These are phyloP conservation scores for Motacilla tschutschensis DNA, from an alignment of 2,113 vertebrate species.

Conservation along the genomic window DNA sequence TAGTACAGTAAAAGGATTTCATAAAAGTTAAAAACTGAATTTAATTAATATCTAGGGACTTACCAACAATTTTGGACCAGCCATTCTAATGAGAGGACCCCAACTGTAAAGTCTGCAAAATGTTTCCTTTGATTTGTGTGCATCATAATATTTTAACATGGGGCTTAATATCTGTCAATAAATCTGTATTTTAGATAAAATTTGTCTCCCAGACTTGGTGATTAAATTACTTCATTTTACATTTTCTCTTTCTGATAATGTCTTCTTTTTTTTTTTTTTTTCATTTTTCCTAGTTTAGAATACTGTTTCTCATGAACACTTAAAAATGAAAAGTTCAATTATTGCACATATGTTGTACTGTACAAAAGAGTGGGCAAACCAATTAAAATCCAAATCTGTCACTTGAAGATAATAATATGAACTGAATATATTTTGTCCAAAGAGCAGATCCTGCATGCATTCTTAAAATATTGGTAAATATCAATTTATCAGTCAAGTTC, in stretches of 20 bases:
- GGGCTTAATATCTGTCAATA: background rate
- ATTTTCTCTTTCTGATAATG: background rate
- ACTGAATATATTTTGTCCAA: background rate
- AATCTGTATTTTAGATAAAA: background rate
- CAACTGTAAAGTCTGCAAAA: background rate
- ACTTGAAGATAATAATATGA: background rate
- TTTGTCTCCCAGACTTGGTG: background rate
- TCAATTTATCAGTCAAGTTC: background rate
- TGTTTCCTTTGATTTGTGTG: background rate
- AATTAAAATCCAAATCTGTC: background rate
- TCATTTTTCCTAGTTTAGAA: background rate
- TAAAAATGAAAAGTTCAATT: background rate
- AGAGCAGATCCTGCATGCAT: background rate
- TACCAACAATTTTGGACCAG: background rate
- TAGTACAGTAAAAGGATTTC: background rate
- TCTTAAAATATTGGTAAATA: background rate
- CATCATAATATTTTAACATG: background rate
- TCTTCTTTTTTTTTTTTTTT: background rate
- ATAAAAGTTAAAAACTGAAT: background rate
- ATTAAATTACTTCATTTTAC: background rate
- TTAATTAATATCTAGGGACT: background rate
- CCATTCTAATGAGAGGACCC: fast-evolving
- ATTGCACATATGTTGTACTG: background rate
- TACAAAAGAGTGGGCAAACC: background rate
- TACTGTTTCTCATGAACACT: background rate